phyloP scores from a whole-genome alignment of 2,797 vertebrate genomes.

The Propithecus perrieri region DNA sequence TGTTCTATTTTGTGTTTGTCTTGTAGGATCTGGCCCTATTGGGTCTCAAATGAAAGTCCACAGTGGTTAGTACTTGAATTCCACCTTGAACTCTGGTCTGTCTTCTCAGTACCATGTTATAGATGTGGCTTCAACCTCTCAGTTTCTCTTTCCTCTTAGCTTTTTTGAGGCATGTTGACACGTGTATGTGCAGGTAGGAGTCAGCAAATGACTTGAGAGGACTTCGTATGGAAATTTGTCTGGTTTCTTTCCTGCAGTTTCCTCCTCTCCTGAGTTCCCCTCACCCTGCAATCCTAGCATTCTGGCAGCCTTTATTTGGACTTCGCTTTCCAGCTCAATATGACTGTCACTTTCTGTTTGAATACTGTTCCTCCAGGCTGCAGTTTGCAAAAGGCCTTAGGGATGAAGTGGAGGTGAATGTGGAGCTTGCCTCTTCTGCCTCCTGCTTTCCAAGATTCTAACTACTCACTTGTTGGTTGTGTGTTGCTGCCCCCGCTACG shows the following conservation, averaged over 20 bases:
- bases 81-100: not conserved
- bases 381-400: not conserved
- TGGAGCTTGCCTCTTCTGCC: not conserved
- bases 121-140: not conserved
- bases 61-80: not conserved
- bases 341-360: not conserved
- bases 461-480: not conserved
- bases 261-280: not conserved
- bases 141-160: not conserved
- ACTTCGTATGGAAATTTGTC: not conserved
- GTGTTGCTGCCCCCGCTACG: not conserved
- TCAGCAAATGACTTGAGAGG: not conserved
- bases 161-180: not conserved
- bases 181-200: not conserved
- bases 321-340: not conserved
- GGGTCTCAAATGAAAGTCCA: not conserved
- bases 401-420: not conserved
- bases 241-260: not conserved
- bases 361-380: not conserved
- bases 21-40: not conserved
- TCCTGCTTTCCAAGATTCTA: not conserved
- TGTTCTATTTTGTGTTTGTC: not conserved
- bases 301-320: not conserved
- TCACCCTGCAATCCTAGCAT: not conserved
- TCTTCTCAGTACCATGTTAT: not conserved